phyloP scores from a whole-genome alignment of 2,888 invertebrate species.

The Papilio gigon region DNA sequence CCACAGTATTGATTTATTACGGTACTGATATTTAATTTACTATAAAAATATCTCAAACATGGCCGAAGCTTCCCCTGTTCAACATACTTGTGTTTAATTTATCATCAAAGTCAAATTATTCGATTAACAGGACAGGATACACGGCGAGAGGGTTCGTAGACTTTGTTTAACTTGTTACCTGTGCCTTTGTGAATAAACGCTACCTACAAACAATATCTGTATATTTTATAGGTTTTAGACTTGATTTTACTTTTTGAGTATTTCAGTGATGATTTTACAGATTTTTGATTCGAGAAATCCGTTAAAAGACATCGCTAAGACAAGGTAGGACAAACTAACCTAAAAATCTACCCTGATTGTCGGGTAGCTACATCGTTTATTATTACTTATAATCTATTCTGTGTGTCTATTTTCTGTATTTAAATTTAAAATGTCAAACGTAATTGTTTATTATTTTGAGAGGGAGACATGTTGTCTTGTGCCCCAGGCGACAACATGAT shows the following conservation, averaged over 20 bases:
- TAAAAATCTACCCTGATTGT: neutral
- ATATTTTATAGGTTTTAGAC: neutral
- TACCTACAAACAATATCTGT: neutral
- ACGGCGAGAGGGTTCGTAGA: constrained; percentile 13
- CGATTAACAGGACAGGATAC: neutral
- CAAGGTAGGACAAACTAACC: neutral
- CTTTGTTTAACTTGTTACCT: neutral
- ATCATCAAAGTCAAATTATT: neutral
- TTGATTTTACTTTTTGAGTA: neutral
- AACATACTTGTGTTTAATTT: neutral
- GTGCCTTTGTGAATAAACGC: neutral
- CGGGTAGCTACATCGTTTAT: neutral
- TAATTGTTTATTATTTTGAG: neutral
- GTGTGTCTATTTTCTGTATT: neutral
- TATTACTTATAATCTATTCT: neutral
- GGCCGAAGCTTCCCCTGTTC: neutral
- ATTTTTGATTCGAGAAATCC: neutral
- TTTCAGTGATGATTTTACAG: neutral
- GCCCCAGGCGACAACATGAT: too few relatives aligned
- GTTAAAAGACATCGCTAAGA: neutral
- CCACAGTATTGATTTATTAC: constrained; percentile 28
- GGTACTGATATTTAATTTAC: neutral
- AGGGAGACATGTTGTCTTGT: neutral
- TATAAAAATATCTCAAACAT: constrained; percentile 11
- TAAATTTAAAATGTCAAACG: neutral